Conservation (phyloP, 2,888 invertebrate genomes). For the Herminia tarsipennalis region DNA sequence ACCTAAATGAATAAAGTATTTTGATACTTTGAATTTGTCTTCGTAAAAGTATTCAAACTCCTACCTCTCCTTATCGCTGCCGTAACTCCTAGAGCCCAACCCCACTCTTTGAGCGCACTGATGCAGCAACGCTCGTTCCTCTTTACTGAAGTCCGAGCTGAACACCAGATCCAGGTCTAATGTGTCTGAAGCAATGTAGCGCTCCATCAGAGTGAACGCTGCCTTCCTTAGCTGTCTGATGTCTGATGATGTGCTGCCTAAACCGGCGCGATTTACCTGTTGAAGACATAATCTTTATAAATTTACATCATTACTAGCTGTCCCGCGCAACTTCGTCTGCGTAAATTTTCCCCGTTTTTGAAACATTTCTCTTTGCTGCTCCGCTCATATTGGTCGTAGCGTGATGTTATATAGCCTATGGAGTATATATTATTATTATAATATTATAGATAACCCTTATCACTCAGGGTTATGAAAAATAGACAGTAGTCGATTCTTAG, state of each 20-base stretch:
- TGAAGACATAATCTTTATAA: background rate
- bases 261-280: constrained; percentile 72
- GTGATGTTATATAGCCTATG: no score
- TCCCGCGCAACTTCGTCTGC: no score
- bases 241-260: constrained; percentile 59
- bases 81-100: constrained; percentile 82
- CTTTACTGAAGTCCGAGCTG: constrained; percentile 86
- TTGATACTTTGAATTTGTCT: no score
- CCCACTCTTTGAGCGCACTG: constrained; percentile 75
- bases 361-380: no score
- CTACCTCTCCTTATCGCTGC: constrained; percentile 68
- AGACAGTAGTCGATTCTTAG: no score
- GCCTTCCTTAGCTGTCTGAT: constrained; percentile 53
- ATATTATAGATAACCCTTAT: no score
- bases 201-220: constrained; percentile 60
- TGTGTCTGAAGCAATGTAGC: constrained; percentile 64
- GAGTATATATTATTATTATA: no score
- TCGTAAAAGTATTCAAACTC: background rate
- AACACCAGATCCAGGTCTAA: constrained; percentile 85
- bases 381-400: no score
- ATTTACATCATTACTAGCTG: no score
- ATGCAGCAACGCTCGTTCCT: constrained; percentile 87
- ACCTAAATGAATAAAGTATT: no score
- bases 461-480: no score
- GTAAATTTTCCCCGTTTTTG: no score